These are phyloP conservation scores for Nebria ingens DNA, from an alignment of 1,140 invertebrate genomes.

Conservation along the genomic window DNA sequence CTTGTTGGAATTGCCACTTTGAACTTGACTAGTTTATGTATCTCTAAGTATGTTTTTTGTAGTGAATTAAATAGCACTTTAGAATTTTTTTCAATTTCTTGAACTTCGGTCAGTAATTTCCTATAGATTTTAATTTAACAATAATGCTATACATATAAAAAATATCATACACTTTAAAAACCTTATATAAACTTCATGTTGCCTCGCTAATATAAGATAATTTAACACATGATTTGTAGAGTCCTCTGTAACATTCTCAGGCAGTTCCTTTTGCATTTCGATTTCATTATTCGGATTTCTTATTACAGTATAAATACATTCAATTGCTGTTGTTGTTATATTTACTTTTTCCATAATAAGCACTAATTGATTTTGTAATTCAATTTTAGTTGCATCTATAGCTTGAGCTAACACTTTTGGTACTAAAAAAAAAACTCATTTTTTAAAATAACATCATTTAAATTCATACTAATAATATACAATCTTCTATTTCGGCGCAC, in stretches of 20 bases:
- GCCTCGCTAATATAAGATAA: conserved; percentile 44
- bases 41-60: conserved; percentile 36
- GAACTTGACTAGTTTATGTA: conserved; percentile 47
- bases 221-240: conserved; percentile 40
- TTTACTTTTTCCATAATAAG: conserved; percentile 49
- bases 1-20: conserved; percentile 48
- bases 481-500: conserved; percentile 52
- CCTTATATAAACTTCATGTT: conserved; percentile 49
- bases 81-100: conserved; percentile 37
- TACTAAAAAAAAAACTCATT: conserved; percentile 34
- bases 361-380: conserved; percentile 42
- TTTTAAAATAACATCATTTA: too few relatives aligned
- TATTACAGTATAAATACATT: conserved; percentile 34
- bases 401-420: conserved; percentile 48
- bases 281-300: conserved; percentile 25
- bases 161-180: too few relatives aligned
- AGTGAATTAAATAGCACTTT: conserved; percentile 36
- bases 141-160: conserved; percentile 10
- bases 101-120: conserved; percentile 35
- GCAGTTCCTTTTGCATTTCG: conserved; percentile 12
- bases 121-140: conserved; percentile 28
- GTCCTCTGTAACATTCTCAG: conserved; percentile 24
- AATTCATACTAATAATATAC: conserved; percentile 35
- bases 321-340: conserved; percentile 45
- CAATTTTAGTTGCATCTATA: conserved; percentile 37